A percentile compares a stretch with the other conserved stretches of the same genome.
phyloP scores from a whole-genome alignment of 2,888 invertebrate species.

The Chydorus sphaericus region DNA sequence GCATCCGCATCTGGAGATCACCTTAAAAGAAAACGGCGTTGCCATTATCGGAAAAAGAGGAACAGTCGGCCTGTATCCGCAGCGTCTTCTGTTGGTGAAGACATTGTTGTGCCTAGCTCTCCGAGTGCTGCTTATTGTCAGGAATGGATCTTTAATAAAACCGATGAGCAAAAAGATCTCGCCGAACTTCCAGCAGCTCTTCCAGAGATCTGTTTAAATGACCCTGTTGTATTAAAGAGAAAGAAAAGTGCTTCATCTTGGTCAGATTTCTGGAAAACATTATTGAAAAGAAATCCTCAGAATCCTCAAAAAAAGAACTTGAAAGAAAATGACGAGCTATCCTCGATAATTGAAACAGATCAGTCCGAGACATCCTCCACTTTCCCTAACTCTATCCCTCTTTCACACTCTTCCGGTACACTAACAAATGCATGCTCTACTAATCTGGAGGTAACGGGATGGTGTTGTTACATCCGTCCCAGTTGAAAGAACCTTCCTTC shows the following conservation, averaged over 20 bases:
- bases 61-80: not conserved
- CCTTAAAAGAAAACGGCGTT: not conserved
- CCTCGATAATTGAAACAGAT: not conserved
- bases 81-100: too few species aligned
- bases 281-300: not conserved
- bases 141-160: not conserved
- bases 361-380: not conserved
- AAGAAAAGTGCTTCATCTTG: not conserved
- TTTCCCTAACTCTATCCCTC: not conserved
- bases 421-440: conserved; percentile 1
- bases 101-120: too few species aligned
- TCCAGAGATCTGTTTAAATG: not conserved
- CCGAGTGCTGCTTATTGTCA: conserved; percentile 9
- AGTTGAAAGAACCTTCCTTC: not conserved
- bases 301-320: not conserved
- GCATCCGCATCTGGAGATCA: not conserved
- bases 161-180: not conserved
- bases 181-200: not conserved
- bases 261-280: not conserved
- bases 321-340: not conserved
- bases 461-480: not conserved
- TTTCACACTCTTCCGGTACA: not conserved
- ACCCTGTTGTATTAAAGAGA: not conserved
- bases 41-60: conserved; percentile 1
- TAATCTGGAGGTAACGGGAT: not conserved